phyloP scores from a whole-genome alignment of 1,140 invertebrate species.

The Drosophila baimaii region DNA sequence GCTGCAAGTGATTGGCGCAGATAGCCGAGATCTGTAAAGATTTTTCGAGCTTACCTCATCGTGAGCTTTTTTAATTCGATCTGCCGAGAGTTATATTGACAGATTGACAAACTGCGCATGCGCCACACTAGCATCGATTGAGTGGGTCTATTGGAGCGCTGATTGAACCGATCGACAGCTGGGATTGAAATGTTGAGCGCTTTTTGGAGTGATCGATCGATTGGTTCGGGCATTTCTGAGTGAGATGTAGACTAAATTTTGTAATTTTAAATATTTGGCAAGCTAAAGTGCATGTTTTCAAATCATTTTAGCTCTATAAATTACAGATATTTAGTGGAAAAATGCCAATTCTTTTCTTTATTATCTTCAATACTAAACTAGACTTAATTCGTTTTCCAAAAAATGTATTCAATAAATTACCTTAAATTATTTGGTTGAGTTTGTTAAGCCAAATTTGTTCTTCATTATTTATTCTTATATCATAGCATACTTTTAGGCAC shows the following conservation, averaged over 20 bases:
- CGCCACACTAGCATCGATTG: slow-evolving; percentile 38
- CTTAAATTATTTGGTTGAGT: too few species aligned
- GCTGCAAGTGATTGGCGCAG: slow-evolving; percentile 30
- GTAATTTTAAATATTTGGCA: not conserved
- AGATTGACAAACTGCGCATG: slow-evolving; percentile 60
- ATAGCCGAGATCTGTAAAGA: slow-evolving; percentile 35
- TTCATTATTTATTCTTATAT: not conserved
- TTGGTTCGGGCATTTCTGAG: not conserved
- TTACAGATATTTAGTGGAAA: too few species aligned
- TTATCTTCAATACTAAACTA: not conserved
- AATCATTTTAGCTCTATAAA: too few species aligned
- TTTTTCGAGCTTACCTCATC: slow-evolving; percentile 53
- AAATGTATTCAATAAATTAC: too few species aligned
- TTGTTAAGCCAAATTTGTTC: not conserved
- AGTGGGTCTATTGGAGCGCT: slow-evolving; percentile 46
- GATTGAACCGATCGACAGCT: slow-evolving; percentile 33
- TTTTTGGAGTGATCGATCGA: slow-evolving; percentile 21
- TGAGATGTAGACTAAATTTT: not conserved
- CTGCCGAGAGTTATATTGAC: slow-evolving; percentile 46
- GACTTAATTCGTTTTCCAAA: not conserved
- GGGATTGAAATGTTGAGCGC: slow-evolving; percentile 46
- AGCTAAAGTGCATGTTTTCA: not conserved
- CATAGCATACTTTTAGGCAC: not conserved
- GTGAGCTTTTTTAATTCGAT: slow-evolving; percentile 48
- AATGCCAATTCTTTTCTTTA: too few species aligned